Conservation (phyloP, 37 sponge, comb jelly and placozoan genomes). For the Ianthella basta region DNA sequence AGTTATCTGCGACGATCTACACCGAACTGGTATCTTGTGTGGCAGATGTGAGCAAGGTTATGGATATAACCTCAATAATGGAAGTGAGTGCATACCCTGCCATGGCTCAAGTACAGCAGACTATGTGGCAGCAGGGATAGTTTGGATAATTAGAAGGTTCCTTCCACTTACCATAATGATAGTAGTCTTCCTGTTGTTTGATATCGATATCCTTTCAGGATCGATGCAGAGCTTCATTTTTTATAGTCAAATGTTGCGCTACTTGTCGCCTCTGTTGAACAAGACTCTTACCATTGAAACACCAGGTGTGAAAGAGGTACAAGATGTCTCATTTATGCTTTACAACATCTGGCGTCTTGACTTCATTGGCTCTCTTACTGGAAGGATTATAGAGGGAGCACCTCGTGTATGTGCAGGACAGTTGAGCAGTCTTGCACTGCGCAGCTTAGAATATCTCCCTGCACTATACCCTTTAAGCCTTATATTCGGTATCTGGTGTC, state of each 20-base stretch:
- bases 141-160: background rate
- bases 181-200: constrained; percentile 12
- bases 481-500: background rate
- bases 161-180: constrained; percentile 6
- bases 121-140: background rate
- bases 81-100: background rate
- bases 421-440: background rate
- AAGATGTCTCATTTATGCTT: background rate
- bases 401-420: background rate
- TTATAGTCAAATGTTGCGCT: background rate
- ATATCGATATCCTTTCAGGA: background rate
- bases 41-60: background rate
- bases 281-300: background rate
- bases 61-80: background rate
- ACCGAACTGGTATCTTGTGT: constrained; percentile 16
- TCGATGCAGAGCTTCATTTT: constrained; percentile 11
- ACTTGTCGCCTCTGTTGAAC: background rate
- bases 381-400: background rate
- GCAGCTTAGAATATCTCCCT: background rate
- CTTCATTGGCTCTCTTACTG: background rate
- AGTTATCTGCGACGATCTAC: background rate
- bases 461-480: background rate
- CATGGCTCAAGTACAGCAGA: background rate
- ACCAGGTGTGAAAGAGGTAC: background rate
- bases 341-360: constrained; percentile 17